These are phyloP conservation scores for Tipula unca DNA, from an alignment of 2,888 invertebrate genomes.

Conservation along the genomic window DNA sequence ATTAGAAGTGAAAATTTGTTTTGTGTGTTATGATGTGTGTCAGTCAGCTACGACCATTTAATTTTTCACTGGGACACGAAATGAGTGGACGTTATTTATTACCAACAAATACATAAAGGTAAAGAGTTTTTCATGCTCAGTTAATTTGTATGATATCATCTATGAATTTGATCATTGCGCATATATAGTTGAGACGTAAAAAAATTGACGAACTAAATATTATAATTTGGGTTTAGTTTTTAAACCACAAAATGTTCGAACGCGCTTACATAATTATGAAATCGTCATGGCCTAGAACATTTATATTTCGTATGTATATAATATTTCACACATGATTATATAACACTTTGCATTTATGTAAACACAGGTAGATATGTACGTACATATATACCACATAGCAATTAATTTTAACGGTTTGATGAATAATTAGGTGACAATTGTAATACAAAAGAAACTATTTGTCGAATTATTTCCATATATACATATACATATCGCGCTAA, in stretches of 20 bases:
- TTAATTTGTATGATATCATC: neutral
- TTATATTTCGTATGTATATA: neutral
- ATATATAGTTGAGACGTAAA: neutral
- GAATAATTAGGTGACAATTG: slow-evolving; percentile 8
- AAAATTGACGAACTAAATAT: neutral
- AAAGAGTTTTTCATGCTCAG: neutral
- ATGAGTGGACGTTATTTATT: neutral
- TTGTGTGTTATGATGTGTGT: neutral
- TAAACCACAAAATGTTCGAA: neutral
- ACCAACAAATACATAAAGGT: neutral
- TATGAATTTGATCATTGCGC: no score
- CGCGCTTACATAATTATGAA: neutral
- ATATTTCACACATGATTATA: neutral
- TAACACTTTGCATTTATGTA: neutral
- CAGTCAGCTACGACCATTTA: neutral
- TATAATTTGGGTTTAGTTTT: neutral
- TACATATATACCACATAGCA: neutral
- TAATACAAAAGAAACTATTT: neutral
- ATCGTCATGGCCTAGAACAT: neutral
- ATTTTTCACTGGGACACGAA: neutral
- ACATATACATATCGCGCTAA: neutral
- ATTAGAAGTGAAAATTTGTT: neutral
- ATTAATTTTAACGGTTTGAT: neutral
- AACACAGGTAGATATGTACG: neutral
- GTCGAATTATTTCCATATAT: neutral